phyloP scores from a whole-genome alignment of 2,113 vertebrate species.

The human (Homo sapiens) region DNA sequence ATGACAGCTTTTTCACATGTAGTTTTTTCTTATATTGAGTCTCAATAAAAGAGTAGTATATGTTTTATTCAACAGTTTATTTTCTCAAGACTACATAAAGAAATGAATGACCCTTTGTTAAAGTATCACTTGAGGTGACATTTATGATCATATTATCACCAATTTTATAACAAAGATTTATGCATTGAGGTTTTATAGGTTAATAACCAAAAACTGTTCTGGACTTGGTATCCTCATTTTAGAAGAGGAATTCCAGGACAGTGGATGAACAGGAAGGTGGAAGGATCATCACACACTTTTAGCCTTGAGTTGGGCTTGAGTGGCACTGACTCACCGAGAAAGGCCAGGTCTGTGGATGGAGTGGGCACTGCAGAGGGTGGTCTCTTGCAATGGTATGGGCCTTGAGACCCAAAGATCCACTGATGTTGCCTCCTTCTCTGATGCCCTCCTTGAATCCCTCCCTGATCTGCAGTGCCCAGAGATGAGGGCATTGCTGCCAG shows the following conservation, averaged over 20 bases:
- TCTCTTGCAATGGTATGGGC: background rate
- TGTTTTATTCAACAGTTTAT: background rate
- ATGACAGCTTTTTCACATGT: background rate
- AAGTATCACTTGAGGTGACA: background rate
- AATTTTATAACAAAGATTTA: background rate
- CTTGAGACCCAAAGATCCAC: background rate
- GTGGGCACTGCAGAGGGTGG: accelerated
- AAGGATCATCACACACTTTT: accelerated
- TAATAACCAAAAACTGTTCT: background rate
- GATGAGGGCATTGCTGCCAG: background rate
- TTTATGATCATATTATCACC: background rate
- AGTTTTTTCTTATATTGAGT: background rate
- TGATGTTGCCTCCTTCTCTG: background rate
- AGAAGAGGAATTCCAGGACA: background rate
- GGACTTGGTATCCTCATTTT: background rate
- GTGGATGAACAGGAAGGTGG: background rate
- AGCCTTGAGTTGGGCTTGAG: too few relatives aligned
- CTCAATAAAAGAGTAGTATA: background rate
- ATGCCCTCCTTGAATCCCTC: too few relatives aligned
- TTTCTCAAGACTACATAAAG: background rate
- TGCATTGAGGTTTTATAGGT: background rate
- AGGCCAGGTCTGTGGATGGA: background rate
- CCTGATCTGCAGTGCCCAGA: background rate
- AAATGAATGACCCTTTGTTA: background rate
- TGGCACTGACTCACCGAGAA: background rate